Conservation (phyloP, 1,140 invertebrate genomes). For the Sminthurides bifidus region DNA sequence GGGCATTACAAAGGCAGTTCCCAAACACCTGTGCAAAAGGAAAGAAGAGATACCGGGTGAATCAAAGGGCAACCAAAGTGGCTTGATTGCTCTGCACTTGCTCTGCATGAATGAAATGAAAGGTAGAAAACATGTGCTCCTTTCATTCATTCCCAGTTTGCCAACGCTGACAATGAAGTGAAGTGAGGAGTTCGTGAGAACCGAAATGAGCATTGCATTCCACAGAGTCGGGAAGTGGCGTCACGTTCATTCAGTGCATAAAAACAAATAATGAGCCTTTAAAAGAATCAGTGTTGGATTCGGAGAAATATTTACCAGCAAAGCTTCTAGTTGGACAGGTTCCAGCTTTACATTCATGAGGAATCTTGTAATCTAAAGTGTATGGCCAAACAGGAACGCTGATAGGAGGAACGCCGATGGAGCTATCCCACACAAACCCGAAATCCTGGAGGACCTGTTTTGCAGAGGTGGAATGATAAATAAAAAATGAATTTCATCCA, state of each 20-base stretch:
- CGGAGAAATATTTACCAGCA: no score
- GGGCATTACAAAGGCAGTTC: constrained; percentile 85
- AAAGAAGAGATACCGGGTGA: background rate
- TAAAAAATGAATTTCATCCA: no score
- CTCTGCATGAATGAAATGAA: no score
- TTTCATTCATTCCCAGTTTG: no score
- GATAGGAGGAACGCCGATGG: constrained; percentile 68
- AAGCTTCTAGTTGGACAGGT: constrained; percentile 83
- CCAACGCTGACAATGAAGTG: no score
- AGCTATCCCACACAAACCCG: constrained; percentile 83
- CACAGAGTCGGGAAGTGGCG: no score
- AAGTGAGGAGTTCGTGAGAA: no score
- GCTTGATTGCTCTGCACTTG: background rate
- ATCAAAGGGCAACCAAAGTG: background rate
- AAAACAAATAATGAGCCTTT: no score
- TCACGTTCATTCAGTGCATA: no score
- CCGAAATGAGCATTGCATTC: no score
- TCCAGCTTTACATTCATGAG: constrained; percentile 80
- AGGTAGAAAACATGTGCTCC: no score
- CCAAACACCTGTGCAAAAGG: constrained; percentile 58
- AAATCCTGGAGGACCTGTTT: constrained; percentile 71
- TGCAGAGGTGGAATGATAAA: background rate
- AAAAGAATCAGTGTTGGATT: no score
- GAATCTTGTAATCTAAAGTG: constrained; percentile 79
- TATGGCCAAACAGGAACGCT: constrained; percentile 85